These are phyloP conservation scores for Subanguina moxae DNA, from an alignment of 1,140 invertebrate species.

Conservation along the genomic window DNA sequence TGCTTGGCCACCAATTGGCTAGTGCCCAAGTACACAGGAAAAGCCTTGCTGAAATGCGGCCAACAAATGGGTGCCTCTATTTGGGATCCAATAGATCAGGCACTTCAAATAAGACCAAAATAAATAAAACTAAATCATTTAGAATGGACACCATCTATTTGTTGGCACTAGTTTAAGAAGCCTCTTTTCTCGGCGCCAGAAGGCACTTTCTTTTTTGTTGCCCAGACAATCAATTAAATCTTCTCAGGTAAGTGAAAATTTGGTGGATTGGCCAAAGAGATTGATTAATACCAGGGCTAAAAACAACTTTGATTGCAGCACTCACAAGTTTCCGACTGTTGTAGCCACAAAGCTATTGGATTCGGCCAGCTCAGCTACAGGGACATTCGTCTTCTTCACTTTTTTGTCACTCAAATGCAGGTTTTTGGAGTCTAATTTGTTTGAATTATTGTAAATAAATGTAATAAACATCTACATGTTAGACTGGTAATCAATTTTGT, in stretches of 20 bases:
- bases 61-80: not conserved
- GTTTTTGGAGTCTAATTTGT: constrained; percentile 8
- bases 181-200: not conserved
- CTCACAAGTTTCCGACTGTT: not conserved
- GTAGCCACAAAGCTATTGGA: constrained; percentile 3
- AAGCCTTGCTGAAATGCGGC: constrained; percentile 12
- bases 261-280: not conserved
- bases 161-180: not conserved
- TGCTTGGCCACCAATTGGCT: not conserved
- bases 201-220: constrained; percentile 3
- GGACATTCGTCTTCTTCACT: constrained; percentile 6
- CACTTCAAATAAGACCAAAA: not conserved
- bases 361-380: not conserved
- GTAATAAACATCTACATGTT: too few species aligned
- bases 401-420: not conserved
- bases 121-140: not conserved
- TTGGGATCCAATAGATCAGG: constrained; percentile 9
- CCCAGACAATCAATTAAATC: not conserved
- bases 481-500: too few species aligned
- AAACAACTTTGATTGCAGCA: too few species aligned
- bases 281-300: not conserved
- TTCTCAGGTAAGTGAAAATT: constrained; percentile 1
- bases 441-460: too few species aligned
- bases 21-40: constrained; percentile 3
- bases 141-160: constrained; percentile 9